Evolutionary conservation across 2,797 vertebrate species (phyloP), one percentile per base, ranked within the genome.

Genomic region (Enteromius anoplus): DNA sequence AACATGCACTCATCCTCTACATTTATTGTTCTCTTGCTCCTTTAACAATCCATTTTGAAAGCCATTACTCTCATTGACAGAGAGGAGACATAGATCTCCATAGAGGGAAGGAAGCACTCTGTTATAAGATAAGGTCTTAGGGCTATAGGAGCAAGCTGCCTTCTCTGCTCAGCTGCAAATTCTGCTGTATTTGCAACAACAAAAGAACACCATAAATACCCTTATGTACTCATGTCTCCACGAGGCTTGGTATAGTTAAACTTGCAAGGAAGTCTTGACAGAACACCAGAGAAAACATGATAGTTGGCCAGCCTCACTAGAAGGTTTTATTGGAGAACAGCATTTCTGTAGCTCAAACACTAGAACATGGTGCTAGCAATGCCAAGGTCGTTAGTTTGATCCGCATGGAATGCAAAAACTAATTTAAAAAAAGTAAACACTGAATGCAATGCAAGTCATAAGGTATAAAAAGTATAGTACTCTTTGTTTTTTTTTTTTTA

Each of bases 1-100:
- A 49, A 42, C 65, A 68, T 11, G 58, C 64, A 26, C 60, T 53
- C 21, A 14, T 51, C 64, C 2, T 73, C 49, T 53, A 5, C n/a
- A 70, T 79, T 37, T 62, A 60, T 58, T 42, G n/a, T 70, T 58
- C 34, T 29, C 17, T 49, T 66, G n/a, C n/a, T 70, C n/a, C 77
- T 29, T 66, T 53, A 79, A 55, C 65, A 58, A 29, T 58, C 32
- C 21, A 12, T 80, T 80, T 23, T 58, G 69, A 45, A 26, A 70
- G 51, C 65, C 6, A 45, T 80, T 45, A 17, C 9, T 72, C 65
- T 70, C 37, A 80, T 55, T 58, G 51, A 80, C 32, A 69, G 64
- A 19, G 32, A 42, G 64, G 64, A 55, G 15, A 29, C n/a, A 29
- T 26, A 42, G 42, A 49, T 68, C 64, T 66, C 21, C 8, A 34